These are phyloP conservation scores for Chrysopilus asiliformis DNA, from an alignment of 2,888 invertebrate genomes.

Conservation along the genomic window DNA sequence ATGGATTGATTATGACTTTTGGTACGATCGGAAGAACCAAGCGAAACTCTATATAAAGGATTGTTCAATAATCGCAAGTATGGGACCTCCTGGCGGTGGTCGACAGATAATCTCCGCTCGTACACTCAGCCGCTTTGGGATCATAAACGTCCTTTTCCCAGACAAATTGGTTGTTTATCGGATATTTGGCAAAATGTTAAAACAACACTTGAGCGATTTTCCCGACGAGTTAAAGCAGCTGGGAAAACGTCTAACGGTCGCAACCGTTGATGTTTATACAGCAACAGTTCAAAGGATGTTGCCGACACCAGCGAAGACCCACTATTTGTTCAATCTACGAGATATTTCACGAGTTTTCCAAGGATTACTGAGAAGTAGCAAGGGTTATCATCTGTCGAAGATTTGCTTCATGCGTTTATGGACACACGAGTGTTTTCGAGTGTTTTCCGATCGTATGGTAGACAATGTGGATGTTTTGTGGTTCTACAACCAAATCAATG, in stretches of 20 bases:
- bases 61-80: constrained; percentile 64
- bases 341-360: constrained; percentile 79
- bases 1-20: constrained; percentile 82
- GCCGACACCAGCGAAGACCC: constrained; percentile 80
- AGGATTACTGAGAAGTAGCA: constrained; percentile 64
- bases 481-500: constrained; percentile 57
- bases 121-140: constrained; percentile 62
- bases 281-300: constrained; percentile 58
- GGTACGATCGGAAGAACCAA: constrained; percentile 75
- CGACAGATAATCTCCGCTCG: constrained; percentile 66
- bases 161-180: constrained; percentile 59
- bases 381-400: constrained; percentile 62
- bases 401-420: constrained; percentile 60
- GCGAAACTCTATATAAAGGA: constrained; percentile 62
- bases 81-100: constrained; percentile 81
- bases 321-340: constrained; percentile 77
- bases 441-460: constrained; percentile 71
- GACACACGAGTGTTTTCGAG: constrained; percentile 75
- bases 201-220: constrained; percentile 63
- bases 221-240: constrained; percentile 61
- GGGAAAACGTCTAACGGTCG: constrained; percentile 53
- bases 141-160: constrained; percentile 72
- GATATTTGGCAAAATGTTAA: constrained; percentile 75
- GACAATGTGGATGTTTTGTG: constrained; percentile 65
- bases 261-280: constrained; percentile 67